These are phyloP conservation scores for Phymatocera aterrima DNA, from an alignment of 2,888 invertebrate species.

Conservation along the genomic window DNA sequence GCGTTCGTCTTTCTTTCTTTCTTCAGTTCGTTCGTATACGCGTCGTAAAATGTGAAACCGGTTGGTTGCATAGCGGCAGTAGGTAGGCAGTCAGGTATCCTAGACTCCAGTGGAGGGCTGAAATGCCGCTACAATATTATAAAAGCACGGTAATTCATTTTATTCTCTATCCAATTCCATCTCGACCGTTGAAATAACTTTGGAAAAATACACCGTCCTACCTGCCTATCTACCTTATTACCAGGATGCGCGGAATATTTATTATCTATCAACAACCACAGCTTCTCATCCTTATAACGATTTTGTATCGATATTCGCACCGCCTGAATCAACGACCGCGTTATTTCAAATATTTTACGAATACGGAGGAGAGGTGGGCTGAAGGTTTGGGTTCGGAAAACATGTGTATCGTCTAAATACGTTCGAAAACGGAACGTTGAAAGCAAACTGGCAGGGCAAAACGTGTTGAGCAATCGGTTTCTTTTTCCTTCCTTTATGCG, in stretches of 20 bases:
- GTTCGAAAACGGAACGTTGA: not conserved
- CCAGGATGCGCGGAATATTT: not conserved
- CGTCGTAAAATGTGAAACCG: conserved; percentile 33
- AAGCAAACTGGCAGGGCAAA: not conserved
- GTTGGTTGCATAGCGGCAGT: conserved; percentile 29
- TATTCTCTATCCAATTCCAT: no score
- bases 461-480: not conserved
- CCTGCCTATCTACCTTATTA: no score
- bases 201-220: no score
- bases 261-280: not conserved
- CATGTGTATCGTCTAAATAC: no score
- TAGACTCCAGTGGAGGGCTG: not conserved
- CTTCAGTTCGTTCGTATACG: not conserved
- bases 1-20: not conserved
- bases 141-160: no score
- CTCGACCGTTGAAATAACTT: no score
- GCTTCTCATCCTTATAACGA: not conserved
- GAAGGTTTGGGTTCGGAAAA: no score
- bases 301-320: not conserved
- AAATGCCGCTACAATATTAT: conserved; percentile 5
- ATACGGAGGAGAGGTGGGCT: no score
- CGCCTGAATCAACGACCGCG: not conserved
- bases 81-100: not conserved
- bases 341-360: no score
- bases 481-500: not conserved